phyloP scores from a whole-genome alignment of 2,888 invertebrate genomes.

The Dolichopus griseipennis region DNA sequence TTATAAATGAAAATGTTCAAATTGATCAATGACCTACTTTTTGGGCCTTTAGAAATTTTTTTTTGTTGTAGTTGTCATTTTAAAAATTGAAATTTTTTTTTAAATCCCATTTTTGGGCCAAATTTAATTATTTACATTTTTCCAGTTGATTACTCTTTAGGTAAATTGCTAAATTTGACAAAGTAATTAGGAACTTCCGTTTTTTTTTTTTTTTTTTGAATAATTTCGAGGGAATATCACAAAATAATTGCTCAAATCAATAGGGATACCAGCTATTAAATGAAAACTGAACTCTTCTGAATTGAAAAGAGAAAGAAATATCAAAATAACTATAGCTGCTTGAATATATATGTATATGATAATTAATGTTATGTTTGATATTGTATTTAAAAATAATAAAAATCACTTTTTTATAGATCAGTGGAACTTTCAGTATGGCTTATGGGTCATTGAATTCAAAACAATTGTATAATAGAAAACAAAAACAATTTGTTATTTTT shows the following conservation, averaged over 20 bases:
- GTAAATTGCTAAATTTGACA: slow-evolving; percentile 9
- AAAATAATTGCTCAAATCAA: no score
- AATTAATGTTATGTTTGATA: no score
- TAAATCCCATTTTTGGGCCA: neutral
- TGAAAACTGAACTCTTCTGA: no score
- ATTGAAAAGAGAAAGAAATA: no score
- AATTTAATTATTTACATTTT: neutral
- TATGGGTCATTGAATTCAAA: slow-evolving; percentile 4
- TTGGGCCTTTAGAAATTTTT: neutral
- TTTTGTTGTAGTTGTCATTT: no score
- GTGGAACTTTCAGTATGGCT: neutral
- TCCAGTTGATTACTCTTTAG: slow-evolving; percentile 4
- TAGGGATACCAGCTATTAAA: no score
- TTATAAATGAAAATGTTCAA: neutral
- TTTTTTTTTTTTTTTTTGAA: neutral
- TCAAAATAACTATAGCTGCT: no score
- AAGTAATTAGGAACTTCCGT: slow-evolving; percentile 9
- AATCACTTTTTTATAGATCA: neutral
- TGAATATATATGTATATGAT: no score
- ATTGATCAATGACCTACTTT: slow-evolving; percentile 1
- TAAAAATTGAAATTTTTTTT: no score
- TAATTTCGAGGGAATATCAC: no score
- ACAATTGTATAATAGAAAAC: neutral
- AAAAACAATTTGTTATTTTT: neutral
- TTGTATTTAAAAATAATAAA: no score